phyloP scores from a whole-genome alignment of 2,888 invertebrate species.

The Acholoe squamosa region DNA sequence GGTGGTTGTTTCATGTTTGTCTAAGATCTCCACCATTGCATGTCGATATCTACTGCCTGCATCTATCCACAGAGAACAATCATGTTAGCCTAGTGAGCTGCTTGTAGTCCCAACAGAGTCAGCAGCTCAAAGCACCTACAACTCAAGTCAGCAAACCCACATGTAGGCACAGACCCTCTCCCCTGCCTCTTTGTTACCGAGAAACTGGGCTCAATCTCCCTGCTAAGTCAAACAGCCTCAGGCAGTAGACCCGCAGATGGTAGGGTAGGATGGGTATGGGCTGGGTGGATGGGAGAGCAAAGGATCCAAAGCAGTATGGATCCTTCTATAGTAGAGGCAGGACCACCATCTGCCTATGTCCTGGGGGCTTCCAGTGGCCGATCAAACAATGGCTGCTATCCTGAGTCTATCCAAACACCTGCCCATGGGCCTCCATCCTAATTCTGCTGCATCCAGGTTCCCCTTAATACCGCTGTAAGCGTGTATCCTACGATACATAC shows the following conservation, averaged over 20 bases:
- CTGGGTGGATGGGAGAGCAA: not conserved
- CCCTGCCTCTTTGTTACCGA: not conserved
- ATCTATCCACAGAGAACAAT: too few species aligned
- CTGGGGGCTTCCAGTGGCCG: not conserved
- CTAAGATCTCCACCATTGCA: not conserved
- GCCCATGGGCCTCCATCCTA: not conserved
- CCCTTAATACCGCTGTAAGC: not conserved
- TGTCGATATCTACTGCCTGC: not conserved
- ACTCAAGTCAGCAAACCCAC: too few species aligned
- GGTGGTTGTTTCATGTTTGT: too few species aligned
- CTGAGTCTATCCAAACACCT: slow-evolving; percentile 46
- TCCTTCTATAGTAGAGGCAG: not conserved
- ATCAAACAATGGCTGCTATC: slow-evolving; percentile 19
- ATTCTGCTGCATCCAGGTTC: not conserved
- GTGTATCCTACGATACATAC: too few species aligned
- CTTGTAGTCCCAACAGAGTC: too few species aligned
- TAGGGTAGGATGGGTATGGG: not conserved
- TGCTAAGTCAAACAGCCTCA: not conserved
- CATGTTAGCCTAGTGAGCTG: too few species aligned
- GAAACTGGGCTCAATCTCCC: not conserved
- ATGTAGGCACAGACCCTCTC: not conserved
- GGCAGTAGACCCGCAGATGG: not conserved
- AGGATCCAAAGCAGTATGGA: slow-evolving; percentile 11
- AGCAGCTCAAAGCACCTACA: too few species aligned
- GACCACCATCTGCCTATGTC: slow-evolving; percentile 12